A percentile compares a stretch with the other conserved stretches of the same genome.
Conservation (phyloP, 2,888 invertebrate species). For the Epinotia nisella region DNA sequence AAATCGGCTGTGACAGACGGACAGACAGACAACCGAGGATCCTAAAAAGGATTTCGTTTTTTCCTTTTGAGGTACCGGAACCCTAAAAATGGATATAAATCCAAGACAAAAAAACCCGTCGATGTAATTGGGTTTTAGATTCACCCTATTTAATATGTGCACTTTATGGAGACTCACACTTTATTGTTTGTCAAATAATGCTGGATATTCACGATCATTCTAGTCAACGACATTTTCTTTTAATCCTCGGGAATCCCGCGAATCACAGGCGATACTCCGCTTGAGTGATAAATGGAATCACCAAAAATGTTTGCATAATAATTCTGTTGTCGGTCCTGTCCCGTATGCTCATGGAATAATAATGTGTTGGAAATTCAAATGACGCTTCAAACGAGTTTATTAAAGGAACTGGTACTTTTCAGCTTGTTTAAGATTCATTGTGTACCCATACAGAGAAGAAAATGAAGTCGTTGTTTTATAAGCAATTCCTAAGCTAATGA, state of each 20-base stretch:
- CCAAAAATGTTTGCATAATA: constrained; percentile 61
- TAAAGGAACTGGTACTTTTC: constrained; percentile 32
- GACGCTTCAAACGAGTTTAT: constrained; percentile 46
- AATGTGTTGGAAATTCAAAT: constrained; percentile 48
- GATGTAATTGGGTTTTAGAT: too few relatives aligned
- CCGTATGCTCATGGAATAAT: constrained; percentile 40
- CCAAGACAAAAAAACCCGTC: too few relatives aligned
- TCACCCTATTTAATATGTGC: too few relatives aligned
- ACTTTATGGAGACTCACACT: too few relatives aligned
- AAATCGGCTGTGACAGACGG: too few relatives aligned
- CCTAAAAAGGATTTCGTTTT: too few relatives aligned
- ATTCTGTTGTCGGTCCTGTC: constrained; percentile 53
- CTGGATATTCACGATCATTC: too few relatives aligned
- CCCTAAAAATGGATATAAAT: too few relatives aligned
- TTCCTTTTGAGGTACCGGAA: too few relatives aligned
- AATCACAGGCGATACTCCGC: constrained; percentile 51
- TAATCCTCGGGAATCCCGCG: constrained; percentile 50
- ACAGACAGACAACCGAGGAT: too few relatives aligned
- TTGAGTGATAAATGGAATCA: constrained; percentile 54
- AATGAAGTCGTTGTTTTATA: constrained; percentile 60
- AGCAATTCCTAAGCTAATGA: constrained; percentile 56
- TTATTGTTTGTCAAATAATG: too few relatives aligned
- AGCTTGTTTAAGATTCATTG: constrained; percentile 40
- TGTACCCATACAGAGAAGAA: constrained; percentile 49
- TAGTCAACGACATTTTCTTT: neutral